Evolutionary conservation across 1,140 invertebrate species (phyloP), one percentile per base, ranked within the genome.

Genomic region (Ceratoteleas bidentatus): DNA sequence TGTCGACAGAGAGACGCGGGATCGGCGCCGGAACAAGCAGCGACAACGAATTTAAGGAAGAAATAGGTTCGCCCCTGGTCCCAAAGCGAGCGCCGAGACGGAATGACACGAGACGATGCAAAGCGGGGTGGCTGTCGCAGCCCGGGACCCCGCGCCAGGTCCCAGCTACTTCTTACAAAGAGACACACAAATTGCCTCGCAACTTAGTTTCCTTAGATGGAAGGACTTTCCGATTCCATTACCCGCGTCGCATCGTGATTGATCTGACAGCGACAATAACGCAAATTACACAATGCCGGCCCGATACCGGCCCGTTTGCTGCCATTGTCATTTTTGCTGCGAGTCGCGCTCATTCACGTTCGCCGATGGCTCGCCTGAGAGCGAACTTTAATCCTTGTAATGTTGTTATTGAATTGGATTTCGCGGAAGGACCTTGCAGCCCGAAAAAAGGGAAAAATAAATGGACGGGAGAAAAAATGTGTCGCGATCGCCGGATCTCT

Each of bases 201-300:
- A 91, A 91, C 88, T 90, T 88, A 90, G 89, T 91, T 91, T 91
- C 85, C 84, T 76, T 75, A 85, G 86, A 90, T 89, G 89, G 90
- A 89, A 90, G 87, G 89, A 90, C 88, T 90, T 89, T 89, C 83
- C 86, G 87, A 90, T 90, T 90, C 87, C 87, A 87, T 90, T 91
- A 90, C 85, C 83, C 81, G 76, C 74, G 62, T 76, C 83, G 84
- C 84, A 87, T 76, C 84, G 84, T 87, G 88, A 90, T 90, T 90
- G 89, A 90, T 90, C 86, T 78, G 84, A 84, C 73, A 85, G 90
- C 85, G 87, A 90, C 87, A 85, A 87, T 88, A 85, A 86, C 82
- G 60, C 82, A 74, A 80, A 82, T 83, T 84, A 86, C 62, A 66
- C 77, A 72, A 84, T 70, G 79, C 72, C 75, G 68, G 60, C 65